Base-by-base conservation (phyloP, 2,888 invertebrate species). In the Pristionchus entomophagus region DNA sequence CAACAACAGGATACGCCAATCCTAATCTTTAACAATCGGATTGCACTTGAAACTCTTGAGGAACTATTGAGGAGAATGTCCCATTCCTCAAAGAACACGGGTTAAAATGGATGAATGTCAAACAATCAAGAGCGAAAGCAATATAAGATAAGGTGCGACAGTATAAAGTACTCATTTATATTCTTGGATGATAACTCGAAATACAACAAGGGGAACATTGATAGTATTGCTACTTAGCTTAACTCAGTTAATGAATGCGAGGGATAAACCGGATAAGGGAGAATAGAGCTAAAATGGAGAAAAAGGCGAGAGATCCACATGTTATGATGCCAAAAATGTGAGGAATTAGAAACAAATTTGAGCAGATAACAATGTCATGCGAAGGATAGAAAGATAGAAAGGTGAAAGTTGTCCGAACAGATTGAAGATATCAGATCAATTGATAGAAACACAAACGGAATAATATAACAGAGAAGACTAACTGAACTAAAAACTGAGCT, bases 121-220 rank as follows among this genome's bases (percentile, higher is more conserved):
- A 73, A 73, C 73, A 73, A 73, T 73, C 41, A 45, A 73, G 41
- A 73, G 38, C 19, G 65, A 35, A 32, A 65, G 29, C 59, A 69
- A 69, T n/a, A 41, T 10, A 73, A 45, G 41, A 38, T 3, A 73
- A 73, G 6, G 26, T 45, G n/a, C 1, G 14, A 62, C 38, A 41
- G 38, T 26, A 38, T 38, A 69, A 65, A 69, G 38, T 41, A 22
- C 22, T 69, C 65, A 65, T 2, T 38, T 22, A 41, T 1, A 22
- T 26, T 73, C 73, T 41, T 41, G 41, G n/a, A n/a, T 73, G 41
- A 45, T n/a, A 41, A 73, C 41, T 73, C n/a, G 41, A 73, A 73
- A 45, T 38, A 73, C 65, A 65, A 65, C 65, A 73, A 41, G 41
- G 73, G 26, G 8, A 32, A 10, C 26, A 56, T n/a, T 26, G 41